A percentile compares a stretch with the other conserved stretches of the same genome.
Conservation (phyloP, 1,140 invertebrate species). For the Mercenaria mercenaria region DNA sequence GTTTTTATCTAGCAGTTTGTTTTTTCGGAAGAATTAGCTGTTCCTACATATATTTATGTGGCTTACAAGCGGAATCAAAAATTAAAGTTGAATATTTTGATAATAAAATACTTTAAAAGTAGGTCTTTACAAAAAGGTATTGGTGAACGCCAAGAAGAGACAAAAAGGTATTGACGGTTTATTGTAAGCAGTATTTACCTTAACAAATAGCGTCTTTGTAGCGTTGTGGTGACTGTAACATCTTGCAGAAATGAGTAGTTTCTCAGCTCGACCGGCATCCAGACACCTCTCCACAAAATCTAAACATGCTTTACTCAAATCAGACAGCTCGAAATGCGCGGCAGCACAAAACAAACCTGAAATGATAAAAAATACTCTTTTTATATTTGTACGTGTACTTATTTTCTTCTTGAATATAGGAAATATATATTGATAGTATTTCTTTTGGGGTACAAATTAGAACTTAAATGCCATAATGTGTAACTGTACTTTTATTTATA, state of each 20-base stretch:
- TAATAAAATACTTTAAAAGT: background rate
- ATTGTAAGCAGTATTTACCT: background rate
- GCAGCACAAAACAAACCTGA: conserved; percentile 61
- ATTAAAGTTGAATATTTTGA: background rate
- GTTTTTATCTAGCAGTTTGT: background rate
- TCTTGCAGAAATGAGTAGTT: conserved; percentile 11
- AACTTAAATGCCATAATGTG: too few relatives aligned
- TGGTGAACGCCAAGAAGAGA: too few relatives aligned
- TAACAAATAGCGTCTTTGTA: background rate
- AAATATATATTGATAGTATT: too few relatives aligned
- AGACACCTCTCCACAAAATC: conserved; percentile 61
- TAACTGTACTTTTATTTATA: too few relatives aligned
- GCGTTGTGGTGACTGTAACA: conserved; percentile 26
- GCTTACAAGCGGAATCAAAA: background rate
- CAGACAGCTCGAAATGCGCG: conserved; percentile 50
- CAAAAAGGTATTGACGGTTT: background rate
- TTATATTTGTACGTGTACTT: background rate
- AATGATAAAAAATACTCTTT: background rate
- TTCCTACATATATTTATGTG: background rate
- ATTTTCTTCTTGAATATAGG: background rate
- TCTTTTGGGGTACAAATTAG: too few relatives aligned
- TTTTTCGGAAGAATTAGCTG: background rate
- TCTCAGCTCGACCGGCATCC: background rate
- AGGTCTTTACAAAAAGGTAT: background rate
- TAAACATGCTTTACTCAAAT: conserved; percentile 59